These are phyloP conservation scores for Tenthredo scrophulariae DNA, from an alignment of 2,888 invertebrate species.

Conservation along the genomic window DNA sequence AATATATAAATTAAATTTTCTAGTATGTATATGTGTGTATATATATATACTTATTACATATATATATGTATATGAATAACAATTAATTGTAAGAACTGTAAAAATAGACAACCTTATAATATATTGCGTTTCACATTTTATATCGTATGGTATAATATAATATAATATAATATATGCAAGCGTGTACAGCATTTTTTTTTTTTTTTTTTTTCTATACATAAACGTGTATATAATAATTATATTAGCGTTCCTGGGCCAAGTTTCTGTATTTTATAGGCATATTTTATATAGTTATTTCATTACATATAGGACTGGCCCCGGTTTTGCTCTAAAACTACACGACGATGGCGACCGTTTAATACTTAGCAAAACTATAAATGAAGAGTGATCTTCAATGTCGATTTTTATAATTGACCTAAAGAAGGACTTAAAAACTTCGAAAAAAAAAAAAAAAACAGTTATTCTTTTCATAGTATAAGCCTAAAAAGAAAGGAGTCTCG, in stretches of 20 bases:
- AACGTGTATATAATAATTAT: not conserved
- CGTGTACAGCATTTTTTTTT: slow-evolving; percentile 38
- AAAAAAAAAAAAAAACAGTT: not conserved
- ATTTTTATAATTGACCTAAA: not conserved
- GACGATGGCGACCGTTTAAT: slow-evolving; percentile 19
- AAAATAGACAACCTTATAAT: slow-evolving; percentile 46
- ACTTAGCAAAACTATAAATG: slow-evolving; percentile 24
- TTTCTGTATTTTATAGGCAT: slow-evolving; percentile 2
- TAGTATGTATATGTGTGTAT: slow-evolving; percentile 23
- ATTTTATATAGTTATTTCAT: slow-evolving; percentile 7
- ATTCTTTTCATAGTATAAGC: not conserved
- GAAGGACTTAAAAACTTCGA: not conserved
- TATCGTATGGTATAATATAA: not conserved
- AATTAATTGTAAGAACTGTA: slow-evolving; percentile 43
- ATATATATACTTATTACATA: slow-evolving; percentile 19
- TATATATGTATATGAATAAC: slow-evolving; percentile 30
- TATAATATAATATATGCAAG: slow-evolving; percentile 31
- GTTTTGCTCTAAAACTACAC: slow-evolving; percentile 2
- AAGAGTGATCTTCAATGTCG: not conserved
- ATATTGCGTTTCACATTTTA: slow-evolving; percentile 26
- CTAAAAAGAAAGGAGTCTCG: not conserved
- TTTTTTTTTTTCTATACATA: slow-evolving; percentile 3
- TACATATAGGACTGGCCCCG: not conserved
- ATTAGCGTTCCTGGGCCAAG: not conserved
- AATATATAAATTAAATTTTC: slow-evolving; percentile 51